Base-by-base conservation (phyloP, 1,140 invertebrate genomes). In the Riptortus pedestris region DNA sequence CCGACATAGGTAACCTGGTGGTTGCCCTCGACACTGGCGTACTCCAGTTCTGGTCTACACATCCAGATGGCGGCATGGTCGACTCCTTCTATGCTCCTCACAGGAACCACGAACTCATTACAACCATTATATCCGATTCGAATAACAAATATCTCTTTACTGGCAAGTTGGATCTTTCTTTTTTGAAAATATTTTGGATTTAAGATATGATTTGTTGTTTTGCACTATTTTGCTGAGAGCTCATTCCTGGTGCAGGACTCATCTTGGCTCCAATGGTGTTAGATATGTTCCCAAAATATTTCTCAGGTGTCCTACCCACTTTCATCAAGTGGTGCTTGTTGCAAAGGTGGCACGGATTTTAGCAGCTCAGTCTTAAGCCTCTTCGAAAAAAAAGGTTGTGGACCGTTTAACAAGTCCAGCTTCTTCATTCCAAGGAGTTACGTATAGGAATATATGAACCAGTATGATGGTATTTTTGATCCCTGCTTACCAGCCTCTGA, bases 31-130 rank as follows among this genome's bases (percentile, higher is more conserved):
- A 85, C 70, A 85, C 83, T 51, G 85, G 85, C 0, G 71, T 76
- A 12, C 75, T 87, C 51, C 85, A 87, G 75, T 77, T 82, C 0
- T 88, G 85, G 83, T 85, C 83, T 11, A 84, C 86, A 72, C 83
- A 87, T 70, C 75, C 80, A n/a, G 75, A 73, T 3, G 83, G 82
- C n/a, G 81, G 81, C 16, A 83, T 80, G 71, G 73, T 86, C 51
- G 75, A 75, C 22, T 73, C 80, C 1, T 87, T 87, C 69, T 77
- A 77, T 52, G 82, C 79, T 9, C 78, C 83, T 51, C 86, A 89
- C 71, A 77, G 77, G 2, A 72, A 75, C 1, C 80, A 80, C 0
- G 85, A 88, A 73, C 86, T 83, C 70, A 81, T 85, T 12, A 74
- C 80, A 9, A 76, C 80, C 16, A 79, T 88, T 73, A 72, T 79